phyloP scores from a whole-genome alignment of 1,140 invertebrate genomes.

The Polypedilum vanderplanki region DNA sequence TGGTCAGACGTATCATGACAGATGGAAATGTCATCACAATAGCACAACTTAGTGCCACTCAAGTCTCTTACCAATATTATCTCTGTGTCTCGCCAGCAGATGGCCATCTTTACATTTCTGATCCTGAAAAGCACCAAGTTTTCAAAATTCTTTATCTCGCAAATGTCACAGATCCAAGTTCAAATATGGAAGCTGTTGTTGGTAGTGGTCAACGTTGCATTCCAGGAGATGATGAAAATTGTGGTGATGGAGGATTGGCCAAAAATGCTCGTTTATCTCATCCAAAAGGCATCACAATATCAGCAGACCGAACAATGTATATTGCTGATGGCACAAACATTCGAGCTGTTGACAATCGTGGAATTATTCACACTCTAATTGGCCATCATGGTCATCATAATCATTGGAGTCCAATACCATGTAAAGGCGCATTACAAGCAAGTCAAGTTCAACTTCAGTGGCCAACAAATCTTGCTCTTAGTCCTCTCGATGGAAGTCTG shows the following conservation, averaged over 20 bases:
- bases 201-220: constrained; percentile 95
- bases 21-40: constrained; percentile 88
- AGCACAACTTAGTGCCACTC: constrained; percentile 80
- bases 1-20: constrained; percentile 85
- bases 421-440: constrained; percentile 69
- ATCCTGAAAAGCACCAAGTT: constrained; percentile 86
- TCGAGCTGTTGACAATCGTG: constrained; percentile 78
- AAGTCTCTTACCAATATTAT: constrained; percentile 92
- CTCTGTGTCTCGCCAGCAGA: constrained; percentile 91
- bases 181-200: constrained; percentile 84
- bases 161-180: constrained; percentile 69
- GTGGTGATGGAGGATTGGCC: constrained; percentile 89
- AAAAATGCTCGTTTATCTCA: constrained; percentile 86
- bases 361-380: constrained; percentile 88
- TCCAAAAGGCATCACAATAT: constrained; percentile 92
- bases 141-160: constrained; percentile 65
- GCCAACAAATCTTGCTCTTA: constrained; percentile 89
- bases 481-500: constrained; percentile 85
- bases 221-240: constrained; percentile 81
- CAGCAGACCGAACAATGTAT: constrained; percentile 85
- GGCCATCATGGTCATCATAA: constrained; percentile 88
- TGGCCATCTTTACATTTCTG: constrained; percentile 90
- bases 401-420: constrained; percentile 83
- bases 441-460: constrained; percentile 83
- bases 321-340: constrained; percentile 93